Percentiles rank a stretch among this genome's conserved stretches.
Evolutionary conservation across 2,797 vertebrate genomes (phyloP).

Genomic region (Ficedula albicollis): DNA sequence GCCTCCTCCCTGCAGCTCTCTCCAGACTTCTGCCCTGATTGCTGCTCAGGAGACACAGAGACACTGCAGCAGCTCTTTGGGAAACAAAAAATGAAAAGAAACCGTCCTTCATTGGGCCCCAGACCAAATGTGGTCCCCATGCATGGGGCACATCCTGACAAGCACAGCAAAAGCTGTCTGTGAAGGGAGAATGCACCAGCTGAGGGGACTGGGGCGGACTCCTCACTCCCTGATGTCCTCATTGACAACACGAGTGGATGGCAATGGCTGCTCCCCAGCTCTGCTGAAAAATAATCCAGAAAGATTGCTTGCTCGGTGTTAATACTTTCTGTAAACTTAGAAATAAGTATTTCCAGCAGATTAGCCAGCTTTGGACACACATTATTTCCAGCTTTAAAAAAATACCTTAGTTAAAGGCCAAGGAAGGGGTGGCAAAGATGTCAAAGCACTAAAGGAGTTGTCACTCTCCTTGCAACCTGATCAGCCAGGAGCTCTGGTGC

Average conservation of each 20-base stretch:
- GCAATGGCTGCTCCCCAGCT: background rate
- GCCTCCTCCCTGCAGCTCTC: background rate
- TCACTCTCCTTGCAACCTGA: slow-evolving; percentile 12
- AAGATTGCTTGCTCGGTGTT: background rate
- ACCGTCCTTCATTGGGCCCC: too few species aligned
- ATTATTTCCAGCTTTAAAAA: background rate
- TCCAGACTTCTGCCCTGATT: background rate
- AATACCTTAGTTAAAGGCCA: background rate
- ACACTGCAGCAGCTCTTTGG: background rate
- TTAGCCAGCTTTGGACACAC: slow-evolving; percentile 47
- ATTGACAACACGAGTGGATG: background rate
- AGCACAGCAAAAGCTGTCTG: fast-evolving
- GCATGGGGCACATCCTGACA: fast-evolving
- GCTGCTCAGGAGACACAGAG: background rate
- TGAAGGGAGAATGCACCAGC: fast-evolving
- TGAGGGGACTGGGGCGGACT: background rate
- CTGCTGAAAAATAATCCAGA: background rate
- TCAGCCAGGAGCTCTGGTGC: background rate
- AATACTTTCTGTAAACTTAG: slow-evolving; percentile 51
- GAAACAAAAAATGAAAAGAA: background rate
- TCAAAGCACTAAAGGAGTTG: background rate
- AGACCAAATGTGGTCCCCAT: fast-evolving
- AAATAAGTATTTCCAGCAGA: background rate
- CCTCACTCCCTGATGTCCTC: background rate
- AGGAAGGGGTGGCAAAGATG: background rate